Evolutionary conservation across 2,797 vertebrate species (phyloP).

Genomic region (Vipera latastei): DNA sequence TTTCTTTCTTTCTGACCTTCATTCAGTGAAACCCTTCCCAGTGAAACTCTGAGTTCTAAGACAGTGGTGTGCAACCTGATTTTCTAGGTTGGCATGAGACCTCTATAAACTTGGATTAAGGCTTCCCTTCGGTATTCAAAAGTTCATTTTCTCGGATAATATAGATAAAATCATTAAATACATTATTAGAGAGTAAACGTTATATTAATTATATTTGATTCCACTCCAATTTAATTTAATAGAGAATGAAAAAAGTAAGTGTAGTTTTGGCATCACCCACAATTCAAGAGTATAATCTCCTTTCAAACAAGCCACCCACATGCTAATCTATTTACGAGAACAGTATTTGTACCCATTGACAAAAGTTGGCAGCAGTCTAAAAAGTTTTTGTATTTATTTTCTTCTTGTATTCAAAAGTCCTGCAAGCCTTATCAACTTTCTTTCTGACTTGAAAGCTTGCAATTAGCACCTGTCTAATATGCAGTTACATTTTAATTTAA

Average conservation of each 20-base stretch:
- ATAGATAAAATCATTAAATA: neutral
- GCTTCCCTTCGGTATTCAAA: neutral
- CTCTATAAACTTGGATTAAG: neutral
- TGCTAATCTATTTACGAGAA: neutral
- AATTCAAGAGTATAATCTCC: neutral
- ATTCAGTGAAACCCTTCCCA: neutral
- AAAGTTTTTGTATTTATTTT: neutral
- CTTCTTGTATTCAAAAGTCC: neutral
- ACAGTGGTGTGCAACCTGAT: neutral
- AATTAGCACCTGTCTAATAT: neutral
- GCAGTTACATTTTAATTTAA: neutral
- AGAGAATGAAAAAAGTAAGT: neutral
- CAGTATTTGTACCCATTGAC: neutral
- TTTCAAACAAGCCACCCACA: neutral
- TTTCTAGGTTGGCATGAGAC: neutral
- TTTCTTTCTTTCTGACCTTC: neutral
- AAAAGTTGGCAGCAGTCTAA: neutral
- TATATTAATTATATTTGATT: neutral
- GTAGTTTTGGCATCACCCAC: neutral
- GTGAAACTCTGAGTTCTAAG: neutral
- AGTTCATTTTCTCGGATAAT: neutral
- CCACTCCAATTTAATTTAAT: neutral
- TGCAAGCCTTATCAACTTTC: neutral
- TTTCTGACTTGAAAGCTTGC: neutral
- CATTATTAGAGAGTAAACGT: neutral